Evolutionary conservation across 2,113 vertebrate genomes (phyloP), one percentile per base, ranked within the genome.

Genomic region (Lucifuga dentata): DNA sequence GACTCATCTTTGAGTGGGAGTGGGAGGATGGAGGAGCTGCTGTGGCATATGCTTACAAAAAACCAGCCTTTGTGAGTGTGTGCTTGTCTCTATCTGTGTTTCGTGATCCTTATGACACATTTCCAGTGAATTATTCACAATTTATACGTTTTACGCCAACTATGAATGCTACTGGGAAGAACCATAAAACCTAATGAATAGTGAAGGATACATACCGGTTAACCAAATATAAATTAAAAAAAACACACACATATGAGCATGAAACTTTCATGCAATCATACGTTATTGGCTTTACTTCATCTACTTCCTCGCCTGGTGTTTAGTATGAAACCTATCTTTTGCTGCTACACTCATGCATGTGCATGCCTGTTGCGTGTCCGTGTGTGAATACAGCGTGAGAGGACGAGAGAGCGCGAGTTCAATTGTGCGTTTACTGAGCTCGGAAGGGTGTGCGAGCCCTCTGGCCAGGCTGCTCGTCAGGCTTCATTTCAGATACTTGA

Each of bases 371-470:
- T n/a, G n/a, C n/a, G 38, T 8, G 41, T 40, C 29, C 40, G 33
- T 59, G 24, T 65, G 39, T 11, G 55, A 45, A 59, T 12, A 33
- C 48, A 59, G 66, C 48, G 41, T 84, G 84, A 55, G 76, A 73
- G 73, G 73, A 87, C 61, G 82, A 77, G 62, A 58, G 8, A 62
- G 75, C 17, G 11, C 53, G 23, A 8, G 78, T 86, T 78, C 80
- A 85, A 80, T 90, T 84, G 82, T 70, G 64, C 73, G 21, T 86
- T 83, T 76, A 80, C 56, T 51, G 69, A 84, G 74, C 86, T 71
- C 81, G 74, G 78, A 66, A 29, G 83, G 73, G 78, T 77, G 62
- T 71, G 60, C 73, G 68, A 46, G 43, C 66, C 79, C 71, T 64
- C 53, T 68, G 77, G 83, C 33, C 77, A 76, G 7, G 45, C 73